A percentile compares a stretch with the other conserved stretches of the same genome.
These are phyloP conservation scores for Stegana nigrithorax DNA, from an alignment of 2,888 invertebrate genomes.

Conservation along the genomic window DNA sequence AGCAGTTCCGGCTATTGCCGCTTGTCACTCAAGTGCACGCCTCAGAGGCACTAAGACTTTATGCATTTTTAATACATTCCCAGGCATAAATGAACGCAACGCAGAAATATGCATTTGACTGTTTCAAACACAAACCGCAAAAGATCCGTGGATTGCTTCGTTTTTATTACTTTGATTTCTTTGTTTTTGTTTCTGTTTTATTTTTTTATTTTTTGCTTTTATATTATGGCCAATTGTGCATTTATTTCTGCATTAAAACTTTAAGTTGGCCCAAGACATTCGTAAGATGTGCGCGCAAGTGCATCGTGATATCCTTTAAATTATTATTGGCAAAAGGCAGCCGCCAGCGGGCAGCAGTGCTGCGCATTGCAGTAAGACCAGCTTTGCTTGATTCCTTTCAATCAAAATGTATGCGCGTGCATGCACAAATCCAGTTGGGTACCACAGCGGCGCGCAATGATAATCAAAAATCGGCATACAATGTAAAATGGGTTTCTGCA, in stretches of 20 bases:
- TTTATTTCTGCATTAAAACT: no score
- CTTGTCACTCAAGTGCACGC: not conserved
- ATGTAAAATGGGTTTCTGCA: slow-evolving; percentile 5
- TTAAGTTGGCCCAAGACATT: no score
- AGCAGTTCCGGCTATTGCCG: slow-evolving; percentile 1
- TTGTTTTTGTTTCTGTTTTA: not conserved
- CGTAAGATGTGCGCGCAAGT: no score
- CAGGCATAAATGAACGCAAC: not conserved
- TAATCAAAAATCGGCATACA: slow-evolving; percentile 3
- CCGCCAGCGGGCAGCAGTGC: not conserved
- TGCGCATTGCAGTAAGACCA: not conserved
- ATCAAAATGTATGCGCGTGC: slow-evolving; percentile 8
- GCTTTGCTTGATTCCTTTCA: slow-evolving; percentile 14
- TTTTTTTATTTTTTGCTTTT: no score
- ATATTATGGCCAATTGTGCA: no score
- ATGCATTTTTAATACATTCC: no score
- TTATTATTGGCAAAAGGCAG: not conserved
- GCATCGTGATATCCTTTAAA: slow-evolving; percentile 10
- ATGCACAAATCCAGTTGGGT: not conserved
- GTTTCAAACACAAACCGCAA: no score
- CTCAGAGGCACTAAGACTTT: no score
- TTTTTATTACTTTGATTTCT: not conserved
- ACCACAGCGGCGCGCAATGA: slow-evolving; percentile 1
- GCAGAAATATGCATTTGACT: not conserved
- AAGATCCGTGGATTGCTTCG: not conserved